Conservation (phyloP, 2,113 vertebrate species). For the Eurystomus gularis region DNA sequence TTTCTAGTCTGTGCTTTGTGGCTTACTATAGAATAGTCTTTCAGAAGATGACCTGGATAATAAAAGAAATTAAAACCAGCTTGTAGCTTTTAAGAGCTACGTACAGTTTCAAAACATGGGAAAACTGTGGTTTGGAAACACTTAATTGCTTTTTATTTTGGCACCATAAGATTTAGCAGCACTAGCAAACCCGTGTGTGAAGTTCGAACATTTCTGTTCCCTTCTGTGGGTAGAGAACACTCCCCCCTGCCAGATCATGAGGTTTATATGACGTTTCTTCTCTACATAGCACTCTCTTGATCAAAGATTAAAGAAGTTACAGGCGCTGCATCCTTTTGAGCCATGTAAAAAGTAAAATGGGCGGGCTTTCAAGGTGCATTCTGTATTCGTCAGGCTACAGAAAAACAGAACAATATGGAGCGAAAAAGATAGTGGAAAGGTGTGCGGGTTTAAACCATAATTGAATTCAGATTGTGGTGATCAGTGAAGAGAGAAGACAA, state of each 20-base stretch:
- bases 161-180: background rate
- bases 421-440: background rate
- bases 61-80: background rate
- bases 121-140: background rate
- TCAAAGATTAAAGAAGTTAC: slow-evolving; percentile 1
- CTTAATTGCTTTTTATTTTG: background rate
- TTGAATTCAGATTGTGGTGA: background rate
- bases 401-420: slow-evolving; percentile 14
- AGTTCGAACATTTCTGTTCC: background rate
- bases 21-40: background rate
- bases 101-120: background rate
- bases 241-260: background rate
- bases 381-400: background rate
- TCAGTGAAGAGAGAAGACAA: background rate
- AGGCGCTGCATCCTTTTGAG: background rate
- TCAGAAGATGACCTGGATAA: background rate
- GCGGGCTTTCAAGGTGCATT: slow-evolving; percentile 1
- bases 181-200: background rate
- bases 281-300: background rate
- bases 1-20: background rate
- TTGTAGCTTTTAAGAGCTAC: background rate
- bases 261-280: background rate
- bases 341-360: background rate
- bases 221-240: background rate
- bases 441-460: background rate